phyloP scores from a whole-genome alignment of 2,797 vertebrate species.

The Loriculus beryllinus region DNA sequence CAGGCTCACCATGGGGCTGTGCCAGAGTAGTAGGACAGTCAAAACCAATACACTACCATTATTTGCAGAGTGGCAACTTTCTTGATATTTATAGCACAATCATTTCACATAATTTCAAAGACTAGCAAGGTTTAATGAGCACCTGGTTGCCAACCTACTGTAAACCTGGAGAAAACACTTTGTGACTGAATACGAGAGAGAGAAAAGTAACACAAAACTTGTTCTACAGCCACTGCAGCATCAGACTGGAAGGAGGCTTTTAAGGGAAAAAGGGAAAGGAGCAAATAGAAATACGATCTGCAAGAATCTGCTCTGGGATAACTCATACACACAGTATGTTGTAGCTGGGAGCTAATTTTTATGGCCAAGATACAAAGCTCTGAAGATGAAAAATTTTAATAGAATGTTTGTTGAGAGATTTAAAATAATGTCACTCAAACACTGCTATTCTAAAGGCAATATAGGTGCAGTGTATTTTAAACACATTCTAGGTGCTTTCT shows the following conservation, averaged over 20 bases:
- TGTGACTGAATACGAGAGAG: not conserved
- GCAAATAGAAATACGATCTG: not conserved
- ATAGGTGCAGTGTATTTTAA: not conserved
- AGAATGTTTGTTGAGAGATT: not conserved
- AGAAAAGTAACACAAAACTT: not conserved
- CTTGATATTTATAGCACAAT: not conserved
- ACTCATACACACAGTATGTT: not conserved
- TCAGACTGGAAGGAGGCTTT: not conserved
- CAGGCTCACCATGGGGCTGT: not conserved
- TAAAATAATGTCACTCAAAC: not conserved
- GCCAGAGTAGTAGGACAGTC: not conserved
- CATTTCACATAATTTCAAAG: not conserved
- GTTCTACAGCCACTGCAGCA: not conserved
- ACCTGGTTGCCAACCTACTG: not conserved
- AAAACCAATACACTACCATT: not conserved
- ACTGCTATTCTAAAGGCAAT: not conserved
- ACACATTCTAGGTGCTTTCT: not conserved
- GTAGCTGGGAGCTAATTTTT: constrained; percentile 19
- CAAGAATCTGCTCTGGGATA: not conserved
- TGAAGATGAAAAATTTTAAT: not conserved
- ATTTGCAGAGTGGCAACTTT: not conserved
- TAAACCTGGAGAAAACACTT: not conserved
- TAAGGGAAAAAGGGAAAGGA: not conserved
- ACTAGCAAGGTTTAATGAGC: not conserved
- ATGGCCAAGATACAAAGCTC: not conserved